Base-by-base conservation (phyloP, 1,140 invertebrate species). In the Anoplophora glabripennis region DNA sequence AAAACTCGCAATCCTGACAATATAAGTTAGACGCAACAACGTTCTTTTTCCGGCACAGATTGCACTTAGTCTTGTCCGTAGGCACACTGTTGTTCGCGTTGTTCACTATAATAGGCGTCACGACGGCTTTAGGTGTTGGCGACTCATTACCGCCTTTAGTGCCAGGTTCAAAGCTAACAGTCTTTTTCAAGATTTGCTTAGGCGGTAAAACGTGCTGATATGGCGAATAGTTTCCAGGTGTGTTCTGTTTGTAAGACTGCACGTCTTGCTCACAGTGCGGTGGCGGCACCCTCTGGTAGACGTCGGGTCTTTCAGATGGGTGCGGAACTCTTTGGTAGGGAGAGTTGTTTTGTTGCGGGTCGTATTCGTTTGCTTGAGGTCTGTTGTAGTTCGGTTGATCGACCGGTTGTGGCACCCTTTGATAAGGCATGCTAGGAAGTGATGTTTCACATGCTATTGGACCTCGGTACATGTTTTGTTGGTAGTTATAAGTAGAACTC, bases 1-100 rank as follows among this genome's bases (percentile, higher is more conserved):
- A 95, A 80, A 89, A 93, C 70, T 93, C 89, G 76, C 92, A 95
- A 73, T 94, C 91, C 11, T 86, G 80, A 76, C 92, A 95, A 72
- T 94, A 94, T 35, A 89, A 81, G 9, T 86, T 84, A 0, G 89
- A 85, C 18, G 87, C 82, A 4, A 80, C 81, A 4, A 94, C 85
- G 57, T 83, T 81, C 70, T 92, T 90, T 71, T 94, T 93, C 18
- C 90, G 80, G 73, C 92, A 95, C 48, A 95, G 79, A 78, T 92
- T 87, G 74, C 92, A 94, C 21, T 81, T 81, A 21, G 77, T 76
- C 70, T 83, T 83, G 21, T 67, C 65, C 17, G 56, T 59, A 15
- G 64, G 63, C 45, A 67, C 48, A 63, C 66, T 72, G 53, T 67
- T 71, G 52, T 70, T 72, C 14, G 63, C 57, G 59, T 72, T 71